A percentile compares a stretch with the other conserved stretches of the same genome.
phyloP scores from a whole-genome alignment of 2,888 invertebrate genomes.

The Boloria selene region DNA sequence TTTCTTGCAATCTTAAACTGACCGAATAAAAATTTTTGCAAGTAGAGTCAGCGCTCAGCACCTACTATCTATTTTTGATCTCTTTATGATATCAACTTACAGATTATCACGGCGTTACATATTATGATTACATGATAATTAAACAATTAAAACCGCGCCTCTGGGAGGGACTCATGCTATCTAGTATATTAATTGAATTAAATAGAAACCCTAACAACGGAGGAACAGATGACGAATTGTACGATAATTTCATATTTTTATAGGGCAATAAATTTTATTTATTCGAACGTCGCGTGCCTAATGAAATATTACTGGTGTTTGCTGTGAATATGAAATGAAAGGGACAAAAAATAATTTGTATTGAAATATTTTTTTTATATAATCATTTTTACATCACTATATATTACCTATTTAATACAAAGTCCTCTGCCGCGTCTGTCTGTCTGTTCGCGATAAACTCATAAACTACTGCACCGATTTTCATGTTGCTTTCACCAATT shows the following conservation, averaged over 20 bases:
- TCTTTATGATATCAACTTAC: conserved; percentile 38
- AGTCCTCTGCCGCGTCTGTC: too few species aligned
- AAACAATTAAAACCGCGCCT: conserved; percentile 56
- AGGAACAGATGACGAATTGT: conserved; percentile 30
- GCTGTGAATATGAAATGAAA: conserved; percentile 10
- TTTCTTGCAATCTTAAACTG: too few species aligned
- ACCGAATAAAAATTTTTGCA: too few species aligned
- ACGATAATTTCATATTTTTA: conserved; percentile 29
- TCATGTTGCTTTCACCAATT: too few species aligned
- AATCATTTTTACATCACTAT: too few species aligned
- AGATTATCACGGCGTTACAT: conserved; percentile 51
- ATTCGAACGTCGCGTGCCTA: conserved; percentile 32
- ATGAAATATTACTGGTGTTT: conserved; percentile 24
- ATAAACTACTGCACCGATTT: too few species aligned
- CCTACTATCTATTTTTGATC: conserved; percentile 31
- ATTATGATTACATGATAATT: conserved; percentile 65
- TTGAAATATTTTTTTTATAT: too few species aligned
- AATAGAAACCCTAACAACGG: conserved; percentile 36
- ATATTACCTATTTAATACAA: too few species aligned
- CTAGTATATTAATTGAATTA: conserved; percentile 46
- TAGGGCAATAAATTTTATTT: conserved; percentile 36
- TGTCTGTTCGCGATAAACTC: too few species aligned
- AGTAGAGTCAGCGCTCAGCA: too few species aligned
- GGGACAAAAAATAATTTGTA: background rate
- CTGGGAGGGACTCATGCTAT: conserved; percentile 12